A percentile compares a stretch with the other conserved stretches of the same genome.
Evolutionary conservation across 2,888 invertebrate species (phyloP).

Genomic region (Ceramica pisi): DNA sequence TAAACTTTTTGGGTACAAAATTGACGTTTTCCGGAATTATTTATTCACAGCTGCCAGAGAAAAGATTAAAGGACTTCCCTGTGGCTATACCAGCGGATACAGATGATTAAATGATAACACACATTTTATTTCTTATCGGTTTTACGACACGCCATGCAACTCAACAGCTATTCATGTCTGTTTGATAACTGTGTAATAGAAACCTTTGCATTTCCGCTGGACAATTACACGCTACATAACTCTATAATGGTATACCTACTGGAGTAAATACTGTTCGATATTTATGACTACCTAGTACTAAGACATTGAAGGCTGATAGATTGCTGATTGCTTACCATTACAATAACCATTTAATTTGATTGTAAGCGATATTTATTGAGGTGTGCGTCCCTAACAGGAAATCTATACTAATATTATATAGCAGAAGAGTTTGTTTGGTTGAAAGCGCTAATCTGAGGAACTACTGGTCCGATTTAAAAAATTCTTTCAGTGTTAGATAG

Average conservation of each 20-base stretch:
- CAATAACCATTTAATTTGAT: constrained; percentile 42
- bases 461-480: too few relatives aligned
- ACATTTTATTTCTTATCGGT: constrained; percentile 66
- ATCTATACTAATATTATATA: too few relatives aligned
- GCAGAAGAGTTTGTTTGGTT: too few relatives aligned
- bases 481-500: too few relatives aligned
- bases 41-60: constrained; percentile 38
- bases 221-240: constrained; percentile 53
- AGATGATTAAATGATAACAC: constrained; percentile 67
- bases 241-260: constrained; percentile 39
- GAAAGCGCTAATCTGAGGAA: too few relatives aligned
- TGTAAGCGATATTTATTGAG: constrained; percentile 39
- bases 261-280: constrained; percentile 36
- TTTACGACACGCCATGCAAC: constrained; percentile 57
- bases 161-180: constrained; percentile 54
- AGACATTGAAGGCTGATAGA: constrained; percentile 33
- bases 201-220: constrained; percentile 61
- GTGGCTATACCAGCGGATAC: constrained; percentile 54
- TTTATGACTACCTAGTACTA: constrained; percentile 41
- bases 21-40: constrained; percentile 37
- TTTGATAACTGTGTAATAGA: constrained; percentile 62
- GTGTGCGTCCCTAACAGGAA: constrained; percentile 53
- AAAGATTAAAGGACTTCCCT: constrained; percentile 49
- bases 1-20: constrained; percentile 22
- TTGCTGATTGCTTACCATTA: constrained; percentile 41